These are phyloP conservation scores for Drosophila birchii DNA, from an alignment of 2,888 invertebrate genomes.

Conservation along the genomic window DNA sequence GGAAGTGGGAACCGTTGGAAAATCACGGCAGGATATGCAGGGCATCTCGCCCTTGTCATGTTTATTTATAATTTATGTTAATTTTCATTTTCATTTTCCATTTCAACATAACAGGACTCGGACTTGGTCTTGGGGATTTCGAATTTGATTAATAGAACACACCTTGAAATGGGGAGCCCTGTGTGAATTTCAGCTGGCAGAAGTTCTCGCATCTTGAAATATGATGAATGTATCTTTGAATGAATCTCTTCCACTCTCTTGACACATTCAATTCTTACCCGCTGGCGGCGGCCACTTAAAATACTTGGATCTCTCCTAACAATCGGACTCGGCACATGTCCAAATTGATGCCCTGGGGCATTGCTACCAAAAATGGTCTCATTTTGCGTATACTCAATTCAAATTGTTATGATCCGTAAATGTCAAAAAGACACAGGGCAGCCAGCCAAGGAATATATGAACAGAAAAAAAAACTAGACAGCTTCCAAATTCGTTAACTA, in stretches of 20 bases:
- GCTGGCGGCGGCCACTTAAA: constrained; percentile 68
- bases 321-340: constrained; percentile 69
- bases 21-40: constrained; percentile 63
- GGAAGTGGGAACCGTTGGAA: constrained; percentile 75
- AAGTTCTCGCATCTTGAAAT: constrained; percentile 2
- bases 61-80: constrained; percentile 74
- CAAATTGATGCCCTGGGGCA: constrained; percentile 84
- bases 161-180: constrained; percentile 62
- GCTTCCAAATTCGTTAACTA: constrained; percentile 13
- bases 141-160: constrained; percentile 75
- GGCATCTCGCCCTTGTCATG: constrained; percentile 35
- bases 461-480: background rate
- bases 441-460: constrained; percentile 19
- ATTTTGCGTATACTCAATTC: constrained; percentile 77
- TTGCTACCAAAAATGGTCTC: constrained; percentile 77
- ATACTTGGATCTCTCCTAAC: constrained; percentile 62
- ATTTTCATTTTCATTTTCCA: constrained; percentile 54
- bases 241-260: constrained; percentile 19
- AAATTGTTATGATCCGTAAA: constrained; percentile 85
- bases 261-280: constrained; percentile 48
- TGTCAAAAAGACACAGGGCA: constrained; percentile 78
- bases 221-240: constrained; percentile 29
- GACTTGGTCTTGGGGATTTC: background rate
- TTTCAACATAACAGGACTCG: constrained; percentile 36
- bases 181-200: constrained; percentile 34